Evolutionary conservation across 2,888 invertebrate species (phyloP), one percentile per base, ranked within the genome.

Genomic region (Ichneumoninae sp.): DNA sequence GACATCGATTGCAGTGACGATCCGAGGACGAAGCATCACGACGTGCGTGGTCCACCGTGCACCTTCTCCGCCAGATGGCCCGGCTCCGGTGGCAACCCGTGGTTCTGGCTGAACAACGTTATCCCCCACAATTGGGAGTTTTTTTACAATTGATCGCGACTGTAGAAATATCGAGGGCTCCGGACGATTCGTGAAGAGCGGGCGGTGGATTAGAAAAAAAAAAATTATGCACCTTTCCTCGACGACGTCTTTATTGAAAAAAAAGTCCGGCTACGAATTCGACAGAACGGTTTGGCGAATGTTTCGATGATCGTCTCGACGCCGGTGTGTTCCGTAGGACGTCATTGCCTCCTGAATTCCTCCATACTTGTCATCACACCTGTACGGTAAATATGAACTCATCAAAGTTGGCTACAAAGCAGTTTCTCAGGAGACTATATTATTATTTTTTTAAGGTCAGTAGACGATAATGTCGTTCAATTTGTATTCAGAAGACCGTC

Each of bases 401-500:
- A 13, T 54, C 8, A 80, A 36, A 71, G 3, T 16, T 54, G 65
- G 47, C 3, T 6, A 33, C 26, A 26, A 60, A 19, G 8, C 36
- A 60, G 10, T 16, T 62, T 5, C n/a, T 54, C 13, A 36, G 26
- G 30, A 22, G 22, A 33, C 19, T n/a, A 19, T 33, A 33, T 44
- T 8, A 70, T 30, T 52, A 33, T 19, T 47, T 57, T 57, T 50
- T 65, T 66, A 84, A 50, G 19, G 84, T 92, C 93, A 93, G 91
- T 87, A 87, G 85, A 90, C 89, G 89, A 90, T 88, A 88, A 36
- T 87, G 76, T 89, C 90, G 86, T 91, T 93, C 93, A 92, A 85
- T 88, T 86, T 90, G 92, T 95, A 95, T 93, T 96, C 96, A 94
- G 96, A 96, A 96, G 96, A 96, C 96, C 96, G 96, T 96, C 96